Conservation (phyloP, 2,797 vertebrate species). For the Gorsachius magnificus region DNA sequence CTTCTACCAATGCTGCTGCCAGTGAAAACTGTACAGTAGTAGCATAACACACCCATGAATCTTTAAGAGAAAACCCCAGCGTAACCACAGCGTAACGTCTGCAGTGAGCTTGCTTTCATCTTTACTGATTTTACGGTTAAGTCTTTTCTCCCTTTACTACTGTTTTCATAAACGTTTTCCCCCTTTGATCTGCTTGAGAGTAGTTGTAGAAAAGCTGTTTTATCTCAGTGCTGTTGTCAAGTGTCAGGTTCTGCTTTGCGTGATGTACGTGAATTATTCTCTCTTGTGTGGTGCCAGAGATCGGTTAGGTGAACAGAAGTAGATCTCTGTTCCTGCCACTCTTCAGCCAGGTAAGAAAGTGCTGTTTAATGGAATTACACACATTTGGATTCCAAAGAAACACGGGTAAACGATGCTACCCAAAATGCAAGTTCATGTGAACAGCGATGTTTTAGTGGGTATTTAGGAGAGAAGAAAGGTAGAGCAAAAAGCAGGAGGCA, state of each 20-base stretch:
- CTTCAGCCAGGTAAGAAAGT: neutral
- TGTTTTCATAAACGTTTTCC: neutral
- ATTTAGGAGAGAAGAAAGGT: neutral
- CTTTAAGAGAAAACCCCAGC: neutral
- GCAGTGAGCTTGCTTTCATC: neutral
- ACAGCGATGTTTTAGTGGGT: neutral
- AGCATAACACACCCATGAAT: rapidly evolving
- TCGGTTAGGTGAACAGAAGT: neutral
- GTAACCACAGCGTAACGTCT: neutral
- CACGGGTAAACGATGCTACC: rapidly evolving
- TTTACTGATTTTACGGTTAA: neutral
- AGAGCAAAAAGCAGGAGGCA: neutral
- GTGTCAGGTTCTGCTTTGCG: neutral
- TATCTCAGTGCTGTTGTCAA: neutral
- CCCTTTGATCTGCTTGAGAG: neutral
- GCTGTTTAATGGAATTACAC: neutral
- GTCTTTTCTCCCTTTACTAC: neutral
- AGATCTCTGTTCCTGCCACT: neutral
- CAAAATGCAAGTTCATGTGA: neutral
- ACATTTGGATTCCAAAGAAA: neutral
- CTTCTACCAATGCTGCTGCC: neutral
- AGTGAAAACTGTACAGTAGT: neutral
- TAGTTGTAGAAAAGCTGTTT: neutral
- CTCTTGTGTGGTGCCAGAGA: neutral
- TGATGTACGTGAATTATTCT: neutral